phyloP scores from a whole-genome alignment of 2,113 vertebrate species.

The Equus quagga region DNA sequence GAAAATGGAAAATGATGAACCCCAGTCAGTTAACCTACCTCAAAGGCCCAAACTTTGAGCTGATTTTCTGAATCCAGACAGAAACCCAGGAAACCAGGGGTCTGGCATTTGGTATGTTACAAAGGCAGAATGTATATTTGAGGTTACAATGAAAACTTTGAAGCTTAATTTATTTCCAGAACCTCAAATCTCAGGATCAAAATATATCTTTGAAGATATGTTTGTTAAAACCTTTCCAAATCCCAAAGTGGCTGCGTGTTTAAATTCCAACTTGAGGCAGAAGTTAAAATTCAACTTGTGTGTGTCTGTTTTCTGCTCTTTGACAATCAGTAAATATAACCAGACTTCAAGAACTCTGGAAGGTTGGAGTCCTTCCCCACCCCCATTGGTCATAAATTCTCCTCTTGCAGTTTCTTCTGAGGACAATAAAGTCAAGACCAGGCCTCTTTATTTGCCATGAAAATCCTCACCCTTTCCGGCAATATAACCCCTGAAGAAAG shows the following conservation, averaged over 20 bases:
- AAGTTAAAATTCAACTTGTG: slow-evolving; percentile 64
- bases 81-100: background rate
- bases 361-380: slow-evolving; percentile 58
- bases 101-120: slow-evolving; percentile 15
- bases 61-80: slow-evolving; percentile 28
- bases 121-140: slow-evolving; percentile 53
- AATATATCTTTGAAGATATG: slow-evolving; percentile 14
- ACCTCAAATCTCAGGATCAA: slow-evolving; percentile 9
- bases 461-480: slow-evolving; percentile 92
- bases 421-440: slow-evolving; percentile 87
- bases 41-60: background rate
- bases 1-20: slow-evolving; percentile 17
- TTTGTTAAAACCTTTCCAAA: slow-evolving; percentile 31
- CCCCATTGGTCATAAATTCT: slow-evolving; percentile 85
- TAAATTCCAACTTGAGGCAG: slow-evolving; percentile 52
- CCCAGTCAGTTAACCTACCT: background rate
- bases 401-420: slow-evolving; percentile 84
- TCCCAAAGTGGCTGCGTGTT: slow-evolving; percentile 1
- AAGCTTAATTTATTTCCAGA: slow-evolving; percentile 47
- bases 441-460: slow-evolving; percentile 92
- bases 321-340: slow-evolving; percentile 70
- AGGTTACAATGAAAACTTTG: background rate
- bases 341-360: slow-evolving; percentile 68
- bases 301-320: slow-evolving; percentile 50
- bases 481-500: slow-evolving; percentile 92